Conservation (phyloP, 2,113 vertebrate species). For the Petrocephalus zakoni region DNA sequence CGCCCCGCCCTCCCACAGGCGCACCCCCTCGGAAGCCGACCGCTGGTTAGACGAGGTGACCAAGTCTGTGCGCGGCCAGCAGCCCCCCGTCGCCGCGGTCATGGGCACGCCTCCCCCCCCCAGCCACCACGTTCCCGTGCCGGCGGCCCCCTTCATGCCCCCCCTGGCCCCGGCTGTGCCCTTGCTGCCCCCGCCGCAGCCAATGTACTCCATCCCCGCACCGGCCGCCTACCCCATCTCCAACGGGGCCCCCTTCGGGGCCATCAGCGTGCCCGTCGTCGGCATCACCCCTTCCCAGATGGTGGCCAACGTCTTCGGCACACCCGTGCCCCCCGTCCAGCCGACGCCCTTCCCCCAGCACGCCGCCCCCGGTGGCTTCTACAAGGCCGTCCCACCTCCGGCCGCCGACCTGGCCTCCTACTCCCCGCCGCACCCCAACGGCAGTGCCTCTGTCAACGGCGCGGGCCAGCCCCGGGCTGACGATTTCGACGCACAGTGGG, state of each 20-base stretch:
- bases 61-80: constrained; percentile 79
- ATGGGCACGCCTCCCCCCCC: constrained; percentile 56
- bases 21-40: constrained; percentile 93
- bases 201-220: constrained; percentile 60
- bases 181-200: constrained; percentile 75
- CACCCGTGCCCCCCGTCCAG: constrained; percentile 67
- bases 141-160: constrained; percentile 64
- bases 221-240: constrained; percentile 72
- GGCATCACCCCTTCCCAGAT: constrained; percentile 97
- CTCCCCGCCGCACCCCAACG: constrained; percentile 61
- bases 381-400: constrained; percentile 57
- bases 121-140: constrained; percentile 57
- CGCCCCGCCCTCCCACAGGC: constrained; percentile 61
- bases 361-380: constrained; percentile 62
- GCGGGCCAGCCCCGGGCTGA: constrained; percentile 63
- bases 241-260: constrained; percentile 79
- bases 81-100: constrained; percentile 36
- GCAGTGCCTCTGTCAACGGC: constrained; percentile 78
- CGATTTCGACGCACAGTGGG: constrained; percentile 96
- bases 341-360: constrained; percentile 66
- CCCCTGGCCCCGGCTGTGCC: constrained; percentile 68
- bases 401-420: constrained; percentile 29
- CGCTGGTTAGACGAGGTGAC: constrained; percentile 96
- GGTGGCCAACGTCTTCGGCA: constrained; percentile 93
- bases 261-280: constrained; percentile 78